Conservation (phyloP, 2,113 vertebrate genomes). For the Picathartes gymnocephalus region DNA sequence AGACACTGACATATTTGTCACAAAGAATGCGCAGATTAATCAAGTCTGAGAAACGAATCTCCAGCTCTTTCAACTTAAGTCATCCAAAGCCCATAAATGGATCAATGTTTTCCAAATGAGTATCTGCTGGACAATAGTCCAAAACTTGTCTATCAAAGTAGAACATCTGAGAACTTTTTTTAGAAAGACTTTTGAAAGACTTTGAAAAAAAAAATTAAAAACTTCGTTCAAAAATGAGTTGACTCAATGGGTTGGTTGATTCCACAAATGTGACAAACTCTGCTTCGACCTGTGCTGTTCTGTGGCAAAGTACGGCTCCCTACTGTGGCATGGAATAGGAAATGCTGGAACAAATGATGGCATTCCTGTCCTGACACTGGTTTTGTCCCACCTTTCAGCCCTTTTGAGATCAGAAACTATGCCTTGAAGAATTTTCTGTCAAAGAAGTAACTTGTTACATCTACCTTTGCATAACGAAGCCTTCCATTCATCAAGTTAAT, state of each 20-base stretch:
- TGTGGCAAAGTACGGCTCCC: neutral
- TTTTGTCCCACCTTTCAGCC: neutral
- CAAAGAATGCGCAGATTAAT: neutral
- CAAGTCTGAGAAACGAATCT: neutral
- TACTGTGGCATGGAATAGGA: neutral
- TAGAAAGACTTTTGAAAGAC: neutral
- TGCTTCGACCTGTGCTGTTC: neutral
- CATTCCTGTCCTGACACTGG: neutral
- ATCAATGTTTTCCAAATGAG: rapidly evolving
- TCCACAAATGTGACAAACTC: neutral
- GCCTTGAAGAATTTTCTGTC: neutral
- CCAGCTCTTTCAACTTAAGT: neutral
- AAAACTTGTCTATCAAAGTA: neutral
- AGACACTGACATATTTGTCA: neutral
- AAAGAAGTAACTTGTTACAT: neutral
- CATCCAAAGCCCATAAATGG: neutral
- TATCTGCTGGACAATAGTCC: neutral
- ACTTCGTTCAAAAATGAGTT: neutral
- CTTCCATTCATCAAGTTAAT: neutral
- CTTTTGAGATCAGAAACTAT: neutral
- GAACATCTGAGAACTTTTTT: neutral
- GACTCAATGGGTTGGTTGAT: neutral
- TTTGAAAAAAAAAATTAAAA: neutral
- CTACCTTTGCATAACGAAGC: neutral
- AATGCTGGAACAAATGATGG: neutral